phyloP scores from a whole-genome alignment of 92 coral and sea anemone species.

The Parazoanthus darwini region DNA sequence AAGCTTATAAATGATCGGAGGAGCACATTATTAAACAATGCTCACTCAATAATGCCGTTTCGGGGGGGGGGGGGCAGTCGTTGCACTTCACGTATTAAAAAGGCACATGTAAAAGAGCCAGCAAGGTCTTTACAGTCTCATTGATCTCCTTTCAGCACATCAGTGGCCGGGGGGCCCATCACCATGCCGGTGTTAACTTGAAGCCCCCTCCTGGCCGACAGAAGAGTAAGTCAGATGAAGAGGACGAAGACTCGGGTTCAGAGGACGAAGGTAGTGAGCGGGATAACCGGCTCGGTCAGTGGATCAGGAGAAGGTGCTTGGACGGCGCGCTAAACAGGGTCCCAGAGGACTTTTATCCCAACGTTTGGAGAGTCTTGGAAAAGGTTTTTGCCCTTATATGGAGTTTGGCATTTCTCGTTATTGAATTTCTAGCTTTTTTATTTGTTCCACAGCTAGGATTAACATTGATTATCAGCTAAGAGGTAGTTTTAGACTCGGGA shows the following conservation, averaged over 20 bases:
- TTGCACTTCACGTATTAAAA: not conserved
- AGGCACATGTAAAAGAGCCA: not conserved
- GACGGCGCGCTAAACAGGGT: slow-evolving; percentile 97
- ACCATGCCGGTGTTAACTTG: slow-evolving; percentile 38
- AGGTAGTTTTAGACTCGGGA: too few species aligned
- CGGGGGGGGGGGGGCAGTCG: not conserved
- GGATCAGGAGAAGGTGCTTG: slow-evolving; percentile 94
- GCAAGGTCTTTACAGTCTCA: not conserved
- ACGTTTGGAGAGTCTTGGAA: slow-evolving; percentile 90
- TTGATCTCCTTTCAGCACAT: slow-evolving; percentile 38
- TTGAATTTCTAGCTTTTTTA: too few species aligned
- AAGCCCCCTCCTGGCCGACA: slow-evolving; percentile 43
- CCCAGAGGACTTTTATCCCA: slow-evolving; percentile 94
- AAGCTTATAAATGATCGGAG: too few species aligned
- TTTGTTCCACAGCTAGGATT: too few species aligned
- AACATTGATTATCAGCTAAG: too few species aligned
- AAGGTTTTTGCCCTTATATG: slow-evolving; percentile 55
- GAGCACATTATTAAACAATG: not conserved
- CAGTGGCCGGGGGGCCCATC: slow-evolving; percentile 48
- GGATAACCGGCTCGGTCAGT: slow-evolving; percentile 77
- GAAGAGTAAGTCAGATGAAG: slow-evolving; percentile 40
- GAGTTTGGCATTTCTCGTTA: not conserved
- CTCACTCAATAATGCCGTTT: not conserved
- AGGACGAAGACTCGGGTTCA: slow-evolving; percentile 32
- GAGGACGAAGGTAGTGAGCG: slow-evolving; percentile 59